Evolutionary conservation across 2,797 vertebrate species (phyloP), one percentile per base, ranked within the genome.

Genomic region (Lepus townsendii): DNA sequence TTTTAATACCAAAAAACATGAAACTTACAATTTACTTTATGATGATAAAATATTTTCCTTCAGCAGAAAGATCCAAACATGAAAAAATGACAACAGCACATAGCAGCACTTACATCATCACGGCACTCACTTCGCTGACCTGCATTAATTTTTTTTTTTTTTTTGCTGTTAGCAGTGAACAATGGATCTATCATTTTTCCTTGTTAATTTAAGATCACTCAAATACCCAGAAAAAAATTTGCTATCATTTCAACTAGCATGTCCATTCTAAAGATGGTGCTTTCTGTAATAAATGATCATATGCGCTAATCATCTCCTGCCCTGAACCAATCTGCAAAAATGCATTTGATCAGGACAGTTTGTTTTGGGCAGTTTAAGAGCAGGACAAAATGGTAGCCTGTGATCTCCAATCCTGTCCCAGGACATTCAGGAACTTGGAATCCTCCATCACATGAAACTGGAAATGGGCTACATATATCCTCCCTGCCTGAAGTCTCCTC

Each of bases 151-250:
- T 35, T 2, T 35, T 2, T 35, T 35, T 47, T 95, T 79, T 93
- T 79, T n/a, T 88, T 72, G n/a, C 26, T 14, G 97, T 96, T 92
- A 93, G 88, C 65, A 93, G 90, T 96, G 32, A 88, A 78, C 42
- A 85, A 77, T 68, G 77, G 78, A 60, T 92, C 32, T 62, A 7
- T 83, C 63, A 52, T 19, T n/a, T 66, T 91, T 83, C 26, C 50
- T 65, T 84, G 30, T 71, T 73, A 60, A 83, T n/a, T 66, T 60
- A 90, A 66, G 66, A 83, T 42, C 8, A 73, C 66, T 82, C 42
- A 71, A 93, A 72, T 83, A 12, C 76, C 95, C 86, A 94, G 38
- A 83, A 42, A 68, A 63, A 96, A 50, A 50, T 76, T 50, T 79
- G 32, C 47, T 78, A 72, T 57, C 42, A 68, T 78, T 93, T 76